phyloP scores from a whole-genome alignment of 2,113 vertebrate genomes.

The Choloepus hoffmanni region DNA sequence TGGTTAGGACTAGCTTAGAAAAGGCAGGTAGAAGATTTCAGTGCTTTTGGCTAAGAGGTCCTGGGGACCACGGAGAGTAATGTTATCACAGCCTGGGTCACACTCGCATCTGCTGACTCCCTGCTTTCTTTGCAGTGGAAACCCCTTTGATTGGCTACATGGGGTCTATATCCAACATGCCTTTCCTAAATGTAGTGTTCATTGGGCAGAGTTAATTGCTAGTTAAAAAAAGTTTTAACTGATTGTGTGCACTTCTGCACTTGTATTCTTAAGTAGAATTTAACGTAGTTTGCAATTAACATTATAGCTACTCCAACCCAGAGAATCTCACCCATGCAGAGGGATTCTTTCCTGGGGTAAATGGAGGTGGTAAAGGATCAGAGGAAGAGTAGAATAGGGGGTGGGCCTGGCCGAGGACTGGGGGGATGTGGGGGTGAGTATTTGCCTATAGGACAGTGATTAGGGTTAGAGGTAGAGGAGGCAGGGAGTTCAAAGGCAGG shows the following conservation, averaged over 20 bases:
- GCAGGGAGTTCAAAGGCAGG: not conserved
- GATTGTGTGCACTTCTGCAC: not conserved
- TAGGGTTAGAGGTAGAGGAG: not conserved
- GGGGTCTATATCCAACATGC: not conserved
- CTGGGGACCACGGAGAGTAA: not conserved
- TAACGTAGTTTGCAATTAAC: not conserved
- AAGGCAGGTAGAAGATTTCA: not conserved
- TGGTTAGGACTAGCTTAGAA: not conserved
- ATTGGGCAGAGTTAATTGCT: not conserved
- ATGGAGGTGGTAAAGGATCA: not conserved
- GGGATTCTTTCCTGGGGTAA: not conserved
- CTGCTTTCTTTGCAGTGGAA: constrained; percentile 29
- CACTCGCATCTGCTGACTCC: not conserved
- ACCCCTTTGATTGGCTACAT: not conserved
- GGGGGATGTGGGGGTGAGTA: not conserved
- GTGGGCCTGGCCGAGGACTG: not conserved
- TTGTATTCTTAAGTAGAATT: constrained; percentile 35
- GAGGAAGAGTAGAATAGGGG: not conserved
- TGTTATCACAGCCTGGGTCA: not conserved
- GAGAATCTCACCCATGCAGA: not conserved
- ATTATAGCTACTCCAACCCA: not conserved
- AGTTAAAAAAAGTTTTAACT: not conserved
- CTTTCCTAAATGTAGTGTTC: not conserved
- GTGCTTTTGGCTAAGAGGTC: not conserved
- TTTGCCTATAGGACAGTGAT: not conserved